Evolutionary conservation across 2,113 vertebrate species (phyloP).

Genomic region (Tamias sibiricus): DNA sequence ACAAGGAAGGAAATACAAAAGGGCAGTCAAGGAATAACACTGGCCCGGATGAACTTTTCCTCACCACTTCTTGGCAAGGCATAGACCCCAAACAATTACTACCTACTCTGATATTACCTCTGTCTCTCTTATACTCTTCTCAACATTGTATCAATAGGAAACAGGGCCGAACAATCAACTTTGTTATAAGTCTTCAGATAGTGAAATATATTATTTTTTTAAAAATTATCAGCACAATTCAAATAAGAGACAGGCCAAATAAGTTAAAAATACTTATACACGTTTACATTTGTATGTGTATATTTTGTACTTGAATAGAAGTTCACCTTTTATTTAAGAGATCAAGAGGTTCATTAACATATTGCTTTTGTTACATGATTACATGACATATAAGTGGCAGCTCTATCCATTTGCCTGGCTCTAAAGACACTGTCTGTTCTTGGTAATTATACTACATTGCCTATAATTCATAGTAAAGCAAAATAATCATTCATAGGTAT

Average conservation of each 20-base stretch:
- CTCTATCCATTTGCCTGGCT: neutral
- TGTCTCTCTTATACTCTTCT: neutral
- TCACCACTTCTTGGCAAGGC: neutral
- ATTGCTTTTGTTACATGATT: neutral
- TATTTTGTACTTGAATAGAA: slow-evolving; percentile 21
- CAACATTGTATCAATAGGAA: neutral
- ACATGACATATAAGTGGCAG: neutral
- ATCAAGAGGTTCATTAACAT: neutral
- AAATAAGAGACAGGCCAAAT: neutral
- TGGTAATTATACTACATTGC: neutral
- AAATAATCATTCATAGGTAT: neutral
- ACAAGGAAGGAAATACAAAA: neutral
- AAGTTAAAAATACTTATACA: neutral
- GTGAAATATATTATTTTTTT: neutral
- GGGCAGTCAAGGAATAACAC: neutral
- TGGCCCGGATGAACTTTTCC: neutral
- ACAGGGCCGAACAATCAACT: neutral
- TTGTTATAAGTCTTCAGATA: neutral
- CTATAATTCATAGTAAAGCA: neutral
- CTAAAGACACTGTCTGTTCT: neutral
- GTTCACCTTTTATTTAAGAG: slow-evolving; percentile 35
- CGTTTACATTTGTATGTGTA: neutral
- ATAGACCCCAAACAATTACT: neutral
- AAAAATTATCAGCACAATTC: neutral
- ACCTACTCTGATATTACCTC: neutral